These are phyloP conservation scores for Invenusta paracnida DNA, from an alignment of 2,888 invertebrate species.

Conservation along the genomic window DNA sequence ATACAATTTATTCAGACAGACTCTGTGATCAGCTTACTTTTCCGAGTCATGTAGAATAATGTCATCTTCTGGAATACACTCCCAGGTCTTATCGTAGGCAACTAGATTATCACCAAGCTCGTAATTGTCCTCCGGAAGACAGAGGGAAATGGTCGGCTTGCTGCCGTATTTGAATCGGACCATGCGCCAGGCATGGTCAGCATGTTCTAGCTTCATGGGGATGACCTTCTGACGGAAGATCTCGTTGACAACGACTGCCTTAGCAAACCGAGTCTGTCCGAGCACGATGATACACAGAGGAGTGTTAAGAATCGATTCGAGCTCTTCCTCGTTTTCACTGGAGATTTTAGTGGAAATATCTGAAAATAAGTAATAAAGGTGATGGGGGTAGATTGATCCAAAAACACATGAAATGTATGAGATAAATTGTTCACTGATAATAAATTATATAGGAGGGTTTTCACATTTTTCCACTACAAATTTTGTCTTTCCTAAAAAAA, in stretches of 20 bases:
- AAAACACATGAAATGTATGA: too few relatives aligned
- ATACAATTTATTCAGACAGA: too few relatives aligned
- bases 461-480: too few relatives aligned
- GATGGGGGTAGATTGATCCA: too few relatives aligned
- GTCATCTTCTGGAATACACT: slow-evolving; percentile 68
- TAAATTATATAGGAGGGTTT: too few relatives aligned
- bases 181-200: slow-evolving; percentile 67
- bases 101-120: slow-evolving; percentile 69
- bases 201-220: slow-evolving; percentile 61
- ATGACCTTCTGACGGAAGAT: slow-evolving; percentile 69
- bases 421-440: too few relatives aligned
- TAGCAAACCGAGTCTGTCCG: slow-evolving; percentile 70
- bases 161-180: slow-evolving; percentile 63
- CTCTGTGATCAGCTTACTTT: slow-evolving; percentile 10
- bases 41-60: slow-evolving; percentile 52
- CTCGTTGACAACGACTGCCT: slow-evolving; percentile 71
- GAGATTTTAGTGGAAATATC: slow-evolving; percentile 52
- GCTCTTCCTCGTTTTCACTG: slow-evolving; percentile 56
- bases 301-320: slow-evolving; percentile 60
- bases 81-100: slow-evolving; percentile 69
- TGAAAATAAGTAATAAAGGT: too few relatives aligned
- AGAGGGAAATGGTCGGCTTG: slow-evolving; percentile 55
- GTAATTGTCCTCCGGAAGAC: slow-evolving; percentile 60
- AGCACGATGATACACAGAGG: slow-evolving; percentile 71
- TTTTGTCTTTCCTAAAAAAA: too few relatives aligned